phyloP scores from a whole-genome alignment of 2,113 vertebrate genomes.

The Indri indri region DNA sequence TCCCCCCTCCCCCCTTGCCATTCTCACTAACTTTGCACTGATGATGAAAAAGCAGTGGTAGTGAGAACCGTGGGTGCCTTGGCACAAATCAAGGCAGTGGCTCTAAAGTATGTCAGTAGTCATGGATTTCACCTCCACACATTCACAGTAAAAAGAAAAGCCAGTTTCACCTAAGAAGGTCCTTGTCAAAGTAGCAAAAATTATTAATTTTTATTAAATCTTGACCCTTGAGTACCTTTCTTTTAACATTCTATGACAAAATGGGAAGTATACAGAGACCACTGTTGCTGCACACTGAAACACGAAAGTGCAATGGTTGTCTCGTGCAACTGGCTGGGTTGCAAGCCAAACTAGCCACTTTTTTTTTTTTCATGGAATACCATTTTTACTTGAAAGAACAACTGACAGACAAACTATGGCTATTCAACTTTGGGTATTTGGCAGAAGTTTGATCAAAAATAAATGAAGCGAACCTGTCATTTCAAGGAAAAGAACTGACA shows the following conservation, averaged over 20 bases:
- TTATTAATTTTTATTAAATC: not conserved
- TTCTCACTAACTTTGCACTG: not conserved
- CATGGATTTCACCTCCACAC: not conserved
- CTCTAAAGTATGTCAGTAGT: not conserved
- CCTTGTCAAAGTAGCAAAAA: not conserved
- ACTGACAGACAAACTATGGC: not conserved
- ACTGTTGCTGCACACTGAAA: not conserved
- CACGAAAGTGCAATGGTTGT: not conserved
- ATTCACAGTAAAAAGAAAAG: not conserved
- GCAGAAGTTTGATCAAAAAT: slow-evolving; percentile 22
- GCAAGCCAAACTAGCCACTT: not conserved
- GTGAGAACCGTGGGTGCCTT: not conserved
- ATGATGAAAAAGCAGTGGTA: too few relatives aligned
- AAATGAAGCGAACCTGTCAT: not conserved
- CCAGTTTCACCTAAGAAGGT: not conserved
- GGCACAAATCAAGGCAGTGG: not conserved
- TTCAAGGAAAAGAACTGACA: not conserved
- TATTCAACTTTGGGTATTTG: not conserved
- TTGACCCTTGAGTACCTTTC: not conserved
- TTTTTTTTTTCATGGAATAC: too few relatives aligned
- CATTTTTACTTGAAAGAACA: not conserved
- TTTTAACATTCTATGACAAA: not conserved
- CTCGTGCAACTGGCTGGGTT: not conserved
- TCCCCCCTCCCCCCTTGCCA: not conserved
- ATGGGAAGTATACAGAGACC: not conserved